Percentiles rank a stretch among this genome's conserved stretches.
Evolutionary conservation across 2,888 invertebrate genomes (phyloP).

Genomic region (Carpatolechia fugitivella): DNA sequence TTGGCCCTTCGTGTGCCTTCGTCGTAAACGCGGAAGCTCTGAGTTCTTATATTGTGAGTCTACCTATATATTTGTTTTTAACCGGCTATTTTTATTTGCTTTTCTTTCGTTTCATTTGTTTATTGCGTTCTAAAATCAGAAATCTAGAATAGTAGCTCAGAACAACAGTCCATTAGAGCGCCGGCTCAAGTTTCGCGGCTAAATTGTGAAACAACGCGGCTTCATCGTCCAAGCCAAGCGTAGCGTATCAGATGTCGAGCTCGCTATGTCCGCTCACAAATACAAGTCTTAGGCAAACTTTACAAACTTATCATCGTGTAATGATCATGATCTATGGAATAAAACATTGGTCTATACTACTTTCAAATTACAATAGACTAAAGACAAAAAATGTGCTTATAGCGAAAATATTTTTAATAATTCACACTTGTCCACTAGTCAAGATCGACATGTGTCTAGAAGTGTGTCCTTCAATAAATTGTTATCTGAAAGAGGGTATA

Average conservation of each 20-base stretch:
- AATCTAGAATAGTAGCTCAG: constrained; percentile 23
- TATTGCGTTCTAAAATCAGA: neutral
- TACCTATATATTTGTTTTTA: neutral
- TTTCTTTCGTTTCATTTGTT: neutral
- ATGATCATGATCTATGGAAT: too few species aligned
- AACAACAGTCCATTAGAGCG: constrained; percentile 55
- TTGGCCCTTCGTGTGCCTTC: neutral
- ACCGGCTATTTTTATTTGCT: neutral
- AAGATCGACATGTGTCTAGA: too few species aligned
- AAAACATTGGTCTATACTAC: too few species aligned
- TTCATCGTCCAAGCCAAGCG: constrained; percentile 44
- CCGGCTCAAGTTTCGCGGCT: constrained; percentile 58
- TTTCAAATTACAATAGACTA: too few species aligned
- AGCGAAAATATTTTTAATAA: too few species aligned
- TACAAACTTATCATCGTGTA: too few species aligned
- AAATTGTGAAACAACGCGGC: constrained; percentile 69
- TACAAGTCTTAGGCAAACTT: too few species aligned
- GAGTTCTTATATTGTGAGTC: neutral
- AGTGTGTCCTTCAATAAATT: too few species aligned
- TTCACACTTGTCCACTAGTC: too few species aligned
- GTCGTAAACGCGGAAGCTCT: neutral
- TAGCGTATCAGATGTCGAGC: constrained; percentile 43
- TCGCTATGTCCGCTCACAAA: neutral
- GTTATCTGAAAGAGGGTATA: too few species aligned
- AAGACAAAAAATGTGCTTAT: too few species aligned